Evolutionary conservation across 1,140 invertebrate species (phyloP).

Genomic region (Araneus ventricosus): DNA sequence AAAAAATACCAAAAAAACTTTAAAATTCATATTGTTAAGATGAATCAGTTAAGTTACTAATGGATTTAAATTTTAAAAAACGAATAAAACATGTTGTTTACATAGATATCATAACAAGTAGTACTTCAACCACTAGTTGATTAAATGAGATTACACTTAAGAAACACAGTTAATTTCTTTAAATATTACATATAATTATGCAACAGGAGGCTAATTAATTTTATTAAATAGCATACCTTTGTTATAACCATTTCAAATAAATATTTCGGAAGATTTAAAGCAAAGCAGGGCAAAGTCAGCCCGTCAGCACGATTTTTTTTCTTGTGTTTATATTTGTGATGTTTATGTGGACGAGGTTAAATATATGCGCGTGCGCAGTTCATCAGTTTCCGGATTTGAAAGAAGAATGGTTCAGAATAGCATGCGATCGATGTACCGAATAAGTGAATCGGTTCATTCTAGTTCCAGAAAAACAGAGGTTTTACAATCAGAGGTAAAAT

Average conservation of each 20-base stretch:
- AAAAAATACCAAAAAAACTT: no score
- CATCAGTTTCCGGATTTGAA: neutral
- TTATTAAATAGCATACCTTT: neutral
- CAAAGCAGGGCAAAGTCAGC: neutral
- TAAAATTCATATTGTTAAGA: neutral
- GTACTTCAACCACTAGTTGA: slow-evolving; percentile 19
- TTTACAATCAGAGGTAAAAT: no score
- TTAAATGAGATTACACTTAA: neutral
- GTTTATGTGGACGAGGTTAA: slow-evolving; percentile 15
- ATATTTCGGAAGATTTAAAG: neutral
- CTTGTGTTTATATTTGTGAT: slow-evolving; percentile 8
- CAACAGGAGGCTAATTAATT: no score
- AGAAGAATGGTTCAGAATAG: neutral
- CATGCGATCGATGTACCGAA: neutral
- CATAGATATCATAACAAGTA: neutral
- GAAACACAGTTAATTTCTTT: neutral
- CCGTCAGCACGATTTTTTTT: slow-evolving; percentile 16
- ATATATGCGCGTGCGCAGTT: neutral
- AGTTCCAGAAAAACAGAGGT: no score
- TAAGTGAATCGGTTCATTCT: no score
- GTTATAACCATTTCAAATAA: neutral
- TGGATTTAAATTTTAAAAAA: neutral
- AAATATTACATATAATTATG: neutral
- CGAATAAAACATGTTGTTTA: neutral
- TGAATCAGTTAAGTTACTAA: neutral